These are phyloP conservation scores for Scaptomyza graminum DNA, from an alignment of 1,140 invertebrate species.

Conservation along the genomic window DNA sequence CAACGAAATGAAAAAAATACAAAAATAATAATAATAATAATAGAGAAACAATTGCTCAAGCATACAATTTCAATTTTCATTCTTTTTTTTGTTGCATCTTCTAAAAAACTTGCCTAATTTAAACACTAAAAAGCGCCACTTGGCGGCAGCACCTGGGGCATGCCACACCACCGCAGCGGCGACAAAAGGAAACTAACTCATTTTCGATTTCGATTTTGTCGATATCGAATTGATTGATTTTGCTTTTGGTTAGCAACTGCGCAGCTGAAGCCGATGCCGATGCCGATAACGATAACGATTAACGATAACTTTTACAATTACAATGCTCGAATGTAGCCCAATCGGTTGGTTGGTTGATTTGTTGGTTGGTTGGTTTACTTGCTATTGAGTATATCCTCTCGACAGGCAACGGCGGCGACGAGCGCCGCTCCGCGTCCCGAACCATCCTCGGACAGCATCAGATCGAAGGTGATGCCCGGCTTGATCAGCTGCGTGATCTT, in stretches of 20 bases:
- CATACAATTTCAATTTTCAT: slow-evolving; percentile 29
- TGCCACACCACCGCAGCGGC: slow-evolving; percentile 22
- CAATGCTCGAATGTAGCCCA: slow-evolving; percentile 3
- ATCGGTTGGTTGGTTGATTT: slow-evolving; percentile 5
- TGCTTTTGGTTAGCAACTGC: slow-evolving; percentile 44
- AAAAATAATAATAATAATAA: slow-evolving; percentile 9
- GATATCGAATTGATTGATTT: slow-evolving; percentile 32
- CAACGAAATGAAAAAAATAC: slow-evolving; percentile 4
- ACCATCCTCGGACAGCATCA: slow-evolving; percentile 99
- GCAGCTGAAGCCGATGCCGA: slow-evolving; percentile 32
- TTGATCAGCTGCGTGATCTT: slow-evolving; percentile 93
- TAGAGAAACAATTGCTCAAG: slow-evolving; percentile 33
- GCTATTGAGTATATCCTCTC: slow-evolving; percentile 69
- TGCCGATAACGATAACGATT: slow-evolving; percentile 25
- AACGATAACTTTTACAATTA: slow-evolving; percentile 13
- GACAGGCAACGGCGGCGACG: slow-evolving; percentile 95
- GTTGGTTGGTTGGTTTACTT: too few species aligned
- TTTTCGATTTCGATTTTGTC: slow-evolving; percentile 19
- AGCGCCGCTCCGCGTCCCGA: slow-evolving; percentile 98
- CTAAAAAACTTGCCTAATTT: slow-evolving; percentile 54
- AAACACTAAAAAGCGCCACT: slow-evolving; percentile 48
- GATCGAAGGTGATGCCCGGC: slow-evolving; percentile 92
- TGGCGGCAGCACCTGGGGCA: slow-evolving; percentile 19
- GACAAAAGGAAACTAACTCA: slow-evolving; percentile 49
- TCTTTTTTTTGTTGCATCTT: slow-evolving; percentile 6